Percentiles rank a stretch among this genome's conserved stretches.
Evolutionary conservation across 2,797 vertebrate genomes (phyloP).

Genomic region (Holocentrus rufus): DNA sequence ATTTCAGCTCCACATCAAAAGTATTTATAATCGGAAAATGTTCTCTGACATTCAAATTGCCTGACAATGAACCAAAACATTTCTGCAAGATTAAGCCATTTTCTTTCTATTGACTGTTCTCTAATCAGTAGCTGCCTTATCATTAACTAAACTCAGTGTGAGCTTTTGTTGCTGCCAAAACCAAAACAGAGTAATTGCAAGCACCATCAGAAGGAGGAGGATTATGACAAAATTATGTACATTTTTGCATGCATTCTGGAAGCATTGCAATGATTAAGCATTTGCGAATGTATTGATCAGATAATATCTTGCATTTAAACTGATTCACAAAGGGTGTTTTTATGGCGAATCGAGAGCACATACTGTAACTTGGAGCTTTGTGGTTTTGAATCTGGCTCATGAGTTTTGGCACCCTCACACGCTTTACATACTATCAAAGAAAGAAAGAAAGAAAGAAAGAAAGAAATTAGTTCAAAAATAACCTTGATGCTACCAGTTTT

Average conservation of each 20-base stretch:
- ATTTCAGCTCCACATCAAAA: no score
- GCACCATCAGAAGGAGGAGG: neutral
- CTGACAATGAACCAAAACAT: neutral
- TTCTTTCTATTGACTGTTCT: no score
- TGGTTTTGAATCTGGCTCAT: no score
- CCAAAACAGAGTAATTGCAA: neutral
- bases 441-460: slow-evolving; percentile 2
- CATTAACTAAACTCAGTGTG: neutral
- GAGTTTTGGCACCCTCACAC: neutral
- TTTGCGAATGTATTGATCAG: neutral
- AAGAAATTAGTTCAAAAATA: neutral
- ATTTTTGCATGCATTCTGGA: neutral
- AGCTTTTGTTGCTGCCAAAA: no score
- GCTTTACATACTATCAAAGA: neutral
- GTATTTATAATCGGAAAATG: no score
- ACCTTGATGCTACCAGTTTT: neutral
- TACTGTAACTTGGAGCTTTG: no score
- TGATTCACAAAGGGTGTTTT: neutral
- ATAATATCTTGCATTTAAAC: neutral
- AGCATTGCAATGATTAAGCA: neutral
- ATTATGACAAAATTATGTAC: neutral
- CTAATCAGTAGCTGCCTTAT: neutral
- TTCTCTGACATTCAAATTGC: no score
- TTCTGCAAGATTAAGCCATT: no score
- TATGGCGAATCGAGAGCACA: neutral